Conservation (phyloP, 2,888 invertebrate genomes). For the Sinelater perroti region DNA sequence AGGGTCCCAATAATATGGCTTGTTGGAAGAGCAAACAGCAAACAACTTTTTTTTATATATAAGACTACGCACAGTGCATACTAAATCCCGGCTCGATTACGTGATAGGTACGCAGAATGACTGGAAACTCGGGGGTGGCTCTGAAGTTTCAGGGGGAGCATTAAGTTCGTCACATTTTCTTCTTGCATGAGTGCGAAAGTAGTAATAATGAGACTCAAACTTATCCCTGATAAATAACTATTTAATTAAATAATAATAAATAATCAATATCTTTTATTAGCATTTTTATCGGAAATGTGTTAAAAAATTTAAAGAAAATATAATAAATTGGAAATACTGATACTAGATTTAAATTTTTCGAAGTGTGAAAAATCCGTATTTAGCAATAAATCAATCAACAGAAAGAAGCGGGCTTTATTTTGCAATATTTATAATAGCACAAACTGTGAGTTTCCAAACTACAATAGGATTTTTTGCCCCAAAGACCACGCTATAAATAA, state of each 20-base stretch:
- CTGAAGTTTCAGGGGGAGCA: not conserved
- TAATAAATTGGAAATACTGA: too few relatives aligned
- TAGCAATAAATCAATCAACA: too few relatives aligned
- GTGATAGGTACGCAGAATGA: not conserved
- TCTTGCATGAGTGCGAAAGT: too few relatives aligned
- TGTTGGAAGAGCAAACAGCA: conserved; percentile 1
- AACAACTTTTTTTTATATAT: not conserved
- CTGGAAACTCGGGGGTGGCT: too few relatives aligned
- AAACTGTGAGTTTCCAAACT: conserved; percentile 8
- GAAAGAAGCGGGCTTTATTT: conserved; percentile 6
- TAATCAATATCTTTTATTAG: too few relatives aligned
- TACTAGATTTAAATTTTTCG: too few relatives aligned
- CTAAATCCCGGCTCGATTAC: not conserved
- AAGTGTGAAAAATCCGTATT: too few relatives aligned
- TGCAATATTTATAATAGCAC: not conserved
- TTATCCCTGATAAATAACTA: too few relatives aligned
- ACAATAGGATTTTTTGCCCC: conserved; percentile 6
- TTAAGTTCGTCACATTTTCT: conserved; percentile 1
- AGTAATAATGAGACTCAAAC: too few relatives aligned
- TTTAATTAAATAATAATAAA: too few relatives aligned
- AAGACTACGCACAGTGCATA: not conserved
- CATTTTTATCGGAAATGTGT: too few relatives aligned
- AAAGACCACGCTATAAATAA: conserved; percentile 2
- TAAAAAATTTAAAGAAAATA: too few relatives aligned
- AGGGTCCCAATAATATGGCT: not conserved